These are phyloP conservation scores for Phthorimaea operculella DNA, from an alignment of 1,140 invertebrate genomes.

Conservation along the genomic window DNA sequence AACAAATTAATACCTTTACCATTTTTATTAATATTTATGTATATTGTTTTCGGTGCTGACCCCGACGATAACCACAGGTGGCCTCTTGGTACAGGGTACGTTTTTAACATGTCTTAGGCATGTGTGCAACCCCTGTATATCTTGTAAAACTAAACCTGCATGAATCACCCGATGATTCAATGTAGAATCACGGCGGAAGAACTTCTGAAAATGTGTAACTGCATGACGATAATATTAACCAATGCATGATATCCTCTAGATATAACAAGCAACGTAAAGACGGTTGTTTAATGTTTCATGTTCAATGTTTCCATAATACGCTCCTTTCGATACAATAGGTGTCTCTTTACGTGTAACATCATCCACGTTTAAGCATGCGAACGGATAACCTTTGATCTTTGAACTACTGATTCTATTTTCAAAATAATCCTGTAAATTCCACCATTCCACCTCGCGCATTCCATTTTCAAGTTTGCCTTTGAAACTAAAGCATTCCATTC, in stretches of 20 bases:
- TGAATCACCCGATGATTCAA: slow-evolving; percentile 40
- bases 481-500: too few species aligned
- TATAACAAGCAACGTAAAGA: background rate
- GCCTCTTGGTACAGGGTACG: slow-evolving; percentile 85
- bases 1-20: background rate
- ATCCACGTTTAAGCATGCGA: too few species aligned
- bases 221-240: slow-evolving; percentile 30
- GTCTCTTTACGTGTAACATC: background rate
- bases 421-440: too few species aligned
- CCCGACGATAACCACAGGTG: slow-evolving; percentile 70
- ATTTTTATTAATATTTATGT: slow-evolving; percentile 40
- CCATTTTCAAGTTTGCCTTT: too few species aligned
- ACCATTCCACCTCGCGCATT: too few species aligned
- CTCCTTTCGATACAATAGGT: background rate
- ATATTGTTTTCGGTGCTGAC: slow-evolving; percentile 62
- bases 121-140: slow-evolving; percentile 21
- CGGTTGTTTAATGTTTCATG: background rate
- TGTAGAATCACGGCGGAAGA: slow-evolving; percentile 15
- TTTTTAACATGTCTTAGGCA: slow-evolving; percentile 63
- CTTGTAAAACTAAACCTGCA: slow-evolving; percentile 28
- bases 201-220: slow-evolving; percentile 19
- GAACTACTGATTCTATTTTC: too few species aligned
- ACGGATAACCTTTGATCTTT: too few species aligned
- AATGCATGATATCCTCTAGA: slow-evolving; percentile 26
- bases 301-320: background rate